Evolutionary conservation across 2,888 invertebrate genomes (phyloP).

Genomic region (Rhingia rostrata): DNA sequence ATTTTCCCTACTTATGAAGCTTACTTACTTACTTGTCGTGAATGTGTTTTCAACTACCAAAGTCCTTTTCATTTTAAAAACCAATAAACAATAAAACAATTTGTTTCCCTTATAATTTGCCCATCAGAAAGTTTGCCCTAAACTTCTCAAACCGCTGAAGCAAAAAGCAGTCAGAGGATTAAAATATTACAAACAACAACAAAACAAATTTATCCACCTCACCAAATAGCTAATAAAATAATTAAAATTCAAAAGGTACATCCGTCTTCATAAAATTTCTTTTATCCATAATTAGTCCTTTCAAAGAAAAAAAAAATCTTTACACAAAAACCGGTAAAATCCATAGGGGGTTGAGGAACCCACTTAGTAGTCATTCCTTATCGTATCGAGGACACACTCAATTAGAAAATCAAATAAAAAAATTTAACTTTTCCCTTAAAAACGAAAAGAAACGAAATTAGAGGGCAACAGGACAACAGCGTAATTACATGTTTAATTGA

Average conservation of each 20-base stretch:
- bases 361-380: slow-evolving; percentile 30
- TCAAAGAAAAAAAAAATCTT: slow-evolving; percentile 24
- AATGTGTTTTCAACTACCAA: not conserved
- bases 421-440: slow-evolving; percentile 56
- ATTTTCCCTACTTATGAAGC: too few species aligned
- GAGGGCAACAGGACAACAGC: slow-evolving; percentile 75
- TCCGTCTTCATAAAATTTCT: slow-evolving; percentile 13
- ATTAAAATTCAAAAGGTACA: slow-evolving; percentile 67
- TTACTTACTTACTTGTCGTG: too few species aligned
- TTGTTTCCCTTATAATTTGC: slow-evolving; percentile 23
- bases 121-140: not conserved
- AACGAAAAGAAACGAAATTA: slow-evolving; percentile 9
- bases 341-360: slow-evolving; percentile 37
- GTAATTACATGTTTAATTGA: slow-evolving; percentile 83
- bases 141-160: slow-evolving; percentile 9
- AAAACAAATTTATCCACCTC: slow-evolving; percentile 38
- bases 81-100: slow-evolving; percentile 41
- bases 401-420: slow-evolving; percentile 75
- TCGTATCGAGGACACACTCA: slow-evolving; percentile 71
- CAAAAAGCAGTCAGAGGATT: slow-evolving; percentile 18
- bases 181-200: slow-evolving; percentile 17
- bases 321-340: slow-evolving; percentile 16
- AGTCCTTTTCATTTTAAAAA: not conserved
- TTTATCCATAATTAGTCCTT: slow-evolving; percentile 68
- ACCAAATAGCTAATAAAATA: slow-evolving; percentile 65